Base-by-base conservation (phyloP, 2,113 vertebrate species). In the Callipepla californica region DNA sequence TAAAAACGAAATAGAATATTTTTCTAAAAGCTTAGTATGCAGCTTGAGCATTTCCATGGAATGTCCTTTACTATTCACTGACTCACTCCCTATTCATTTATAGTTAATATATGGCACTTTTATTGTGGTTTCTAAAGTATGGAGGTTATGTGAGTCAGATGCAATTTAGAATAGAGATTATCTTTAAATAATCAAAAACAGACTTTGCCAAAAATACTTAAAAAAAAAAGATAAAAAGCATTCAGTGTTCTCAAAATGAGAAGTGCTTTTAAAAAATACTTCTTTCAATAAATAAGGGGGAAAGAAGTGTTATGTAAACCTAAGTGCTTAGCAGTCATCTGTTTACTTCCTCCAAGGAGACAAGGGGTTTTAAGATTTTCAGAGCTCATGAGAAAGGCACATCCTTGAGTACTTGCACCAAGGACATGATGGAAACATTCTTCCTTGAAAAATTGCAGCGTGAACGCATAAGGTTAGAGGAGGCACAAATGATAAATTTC, bases 141-240 rank as follows among this genome's bases (percentile, higher is more conserved):
- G 96, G 95, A 97, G 96, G 90, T 96, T 96, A 95, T 88, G 67
- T 96, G 95, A 97, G 90, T 95, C 96, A 97, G 87, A 87, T 95
- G 73, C 80, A 97, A 91, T 96, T 97, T 91, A 96, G 94, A 97
- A 95, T 91, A 96, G 96, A 97, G 72, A 96, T 97, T 97, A 96
- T 97, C 90, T 97, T 94, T 96, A 95, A 97, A 94, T 97, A 97
- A 97, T 97, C 90, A 96, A 96, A 97, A 94, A 70, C 55, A 92
- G 87, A n/a, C 72, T 96, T 96, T 94, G 83, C 89, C 94, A 96
- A 97, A 97, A 97, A 88, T 72, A 86, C 34, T 94, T 57, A 21
- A 38, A 78, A 85, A 92, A 11, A 38, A 78, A 93, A 44, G 80
- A 66, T 74, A 78, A 57, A 89, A 93, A 84, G 57, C 76, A 77